A percentile compares a stretch with the other conserved stretches of the same genome.
Conservation (phyloP, 2,113 vertebrate genomes). For the Hippocampus barbouri region DNA sequence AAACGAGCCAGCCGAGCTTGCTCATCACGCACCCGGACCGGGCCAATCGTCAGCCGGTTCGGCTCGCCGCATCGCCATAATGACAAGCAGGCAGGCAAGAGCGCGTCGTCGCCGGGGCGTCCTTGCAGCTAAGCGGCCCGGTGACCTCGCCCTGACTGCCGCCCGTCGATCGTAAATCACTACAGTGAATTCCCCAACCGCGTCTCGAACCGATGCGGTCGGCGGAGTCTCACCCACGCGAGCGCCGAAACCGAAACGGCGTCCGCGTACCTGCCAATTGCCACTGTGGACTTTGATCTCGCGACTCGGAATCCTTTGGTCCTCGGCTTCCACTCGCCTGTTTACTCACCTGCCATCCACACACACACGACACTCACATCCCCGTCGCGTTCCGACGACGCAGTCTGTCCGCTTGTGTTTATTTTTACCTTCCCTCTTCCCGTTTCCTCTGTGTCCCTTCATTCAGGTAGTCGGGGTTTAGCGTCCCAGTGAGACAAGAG, state of each 20-base stretch:
- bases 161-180: constrained; percentile 47
- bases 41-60: constrained; percentile 43
- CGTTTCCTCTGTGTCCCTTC: constrained; percentile 30
- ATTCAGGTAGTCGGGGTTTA: constrained; percentile 70
- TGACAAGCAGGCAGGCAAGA: constrained; percentile 37
- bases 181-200: constrained; percentile 12
- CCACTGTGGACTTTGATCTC: constrained; percentile 60
- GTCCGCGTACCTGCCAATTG: constrained; percentile 46
- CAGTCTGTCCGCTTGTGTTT: neutral
- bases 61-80: constrained; percentile 46
- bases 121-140: constrained; percentile 54
- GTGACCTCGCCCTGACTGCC: constrained; percentile 53
- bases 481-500: constrained; percentile 69
- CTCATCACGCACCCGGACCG: constrained; percentile 33
- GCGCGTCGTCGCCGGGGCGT: constrained; percentile 36
- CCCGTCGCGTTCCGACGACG: too few relatives aligned
- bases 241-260: neutral
- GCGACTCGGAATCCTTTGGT: constrained; percentile 27
- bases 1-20: constrained; percentile 67
- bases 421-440: constrained; percentile 2
- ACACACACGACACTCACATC: constrained; percentile 3
- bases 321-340: constrained; percentile 41
- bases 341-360: constrained; percentile 64
- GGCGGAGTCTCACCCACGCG: neutral
- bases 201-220: neutral